Base-by-base conservation (phyloP, 2,113 vertebrate species). In the Elephas maximus region DNA sequence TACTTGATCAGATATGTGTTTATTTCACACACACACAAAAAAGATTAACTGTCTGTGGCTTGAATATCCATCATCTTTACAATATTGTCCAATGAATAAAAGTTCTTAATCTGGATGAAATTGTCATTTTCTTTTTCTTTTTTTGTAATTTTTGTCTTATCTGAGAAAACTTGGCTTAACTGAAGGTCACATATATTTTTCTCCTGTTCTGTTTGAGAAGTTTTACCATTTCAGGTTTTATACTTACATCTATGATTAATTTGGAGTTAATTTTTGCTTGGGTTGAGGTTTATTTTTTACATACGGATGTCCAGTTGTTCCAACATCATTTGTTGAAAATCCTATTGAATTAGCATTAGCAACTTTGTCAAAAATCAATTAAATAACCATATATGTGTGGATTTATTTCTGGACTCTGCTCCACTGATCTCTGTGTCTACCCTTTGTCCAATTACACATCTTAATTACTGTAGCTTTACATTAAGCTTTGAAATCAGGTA, bases 381-480 rank as follows among this genome's bases (percentile, higher is more conserved):
- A 88, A 65, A 21, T 74, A 65, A 65, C 10, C 15, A 73, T n/a
- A 17, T 63, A 26, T 23, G 11, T 69, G 33, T 71, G 23, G 9
- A 18, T 62, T 45, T 84, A 48, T 83, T 93, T 97, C 71, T 88
- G 53, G 23, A 45, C n/a, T 83, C 81, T 83, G 23, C 87, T 91
- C 73, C 33, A 91, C 5, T 91, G 65, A 48, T 91, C 24, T 91
- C 24, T 23, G 24, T 48, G 5, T 73, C 23, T 51, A 24, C 23
- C 9, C 1, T 96, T 79, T 85, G 83, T 65, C 26, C 21, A 90
- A 77, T 53, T 83, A 81, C 0, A 28, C 0, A 28, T 85, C 33
- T 74, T 91, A 65, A 78, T 73, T 93, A 85, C 33, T 45, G 9
- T 37, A 78, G 30, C 33, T 79, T 78, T 74, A 73, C 6, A 76